Percentiles rank a stretch among this genome's conserved stretches.
Evolutionary conservation across 2,888 invertebrate species (phyloP).

Genomic region (Ernsta delagoae): DNA sequence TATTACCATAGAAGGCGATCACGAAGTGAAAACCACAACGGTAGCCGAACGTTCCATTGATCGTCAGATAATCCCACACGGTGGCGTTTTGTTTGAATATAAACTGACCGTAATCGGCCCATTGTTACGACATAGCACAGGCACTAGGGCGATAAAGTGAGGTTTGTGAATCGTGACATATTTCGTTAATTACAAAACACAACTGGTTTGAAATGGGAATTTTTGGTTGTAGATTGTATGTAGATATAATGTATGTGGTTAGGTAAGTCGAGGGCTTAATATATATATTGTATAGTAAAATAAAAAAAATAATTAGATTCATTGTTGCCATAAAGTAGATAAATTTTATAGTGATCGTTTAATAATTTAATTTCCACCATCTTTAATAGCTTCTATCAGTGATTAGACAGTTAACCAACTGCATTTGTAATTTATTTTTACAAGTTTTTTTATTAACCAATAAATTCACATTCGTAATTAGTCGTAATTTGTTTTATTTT

Average conservation of each 20-base stretch:
- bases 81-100: slow-evolving; percentile 38
- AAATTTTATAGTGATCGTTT: no score
- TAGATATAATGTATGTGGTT: background rate
- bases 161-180: slow-evolving; percentile 56
- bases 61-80: slow-evolving; percentile 40
- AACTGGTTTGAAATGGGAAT: slow-evolving; percentile 10
- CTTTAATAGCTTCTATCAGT: no score
- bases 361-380: no score
- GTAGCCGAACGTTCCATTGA: slow-evolving; percentile 39
- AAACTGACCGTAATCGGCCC: slow-evolving; percentile 40
- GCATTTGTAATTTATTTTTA: no score
- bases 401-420: no score
- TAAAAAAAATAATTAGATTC: background rate
- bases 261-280: background rate
- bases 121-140: slow-evolving; percentile 49
- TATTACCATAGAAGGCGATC: no score
- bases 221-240: background rate
- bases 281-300: no score
- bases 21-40: slow-evolving; percentile 21
- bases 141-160: slow-evolving; percentile 23
- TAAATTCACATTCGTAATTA: no score
- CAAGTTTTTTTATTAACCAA: no score
- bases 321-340: no score
- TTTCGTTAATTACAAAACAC: slow-evolving; percentile 53
- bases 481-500: no score